phyloP scores from a whole-genome alignment of 2,113 vertebrate genomes.

The Vulpes ferrilata region DNA sequence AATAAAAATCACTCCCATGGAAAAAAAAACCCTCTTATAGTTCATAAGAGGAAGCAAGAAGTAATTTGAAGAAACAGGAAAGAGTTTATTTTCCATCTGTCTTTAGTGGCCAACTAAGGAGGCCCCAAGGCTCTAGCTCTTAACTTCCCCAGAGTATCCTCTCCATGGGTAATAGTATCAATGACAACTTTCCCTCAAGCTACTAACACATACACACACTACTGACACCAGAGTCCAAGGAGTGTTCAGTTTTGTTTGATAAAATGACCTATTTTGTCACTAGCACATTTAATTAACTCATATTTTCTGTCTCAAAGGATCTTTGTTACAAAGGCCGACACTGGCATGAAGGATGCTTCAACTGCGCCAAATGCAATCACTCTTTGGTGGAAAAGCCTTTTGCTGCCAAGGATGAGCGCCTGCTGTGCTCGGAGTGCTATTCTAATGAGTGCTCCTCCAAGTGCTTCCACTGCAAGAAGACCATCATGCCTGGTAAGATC shows the following conservation, averaged over 20 bases:
- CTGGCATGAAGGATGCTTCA: constrained; percentile 91
- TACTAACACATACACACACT: accelerated
- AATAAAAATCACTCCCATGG: not conserved
- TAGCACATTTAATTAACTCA: constrained; percentile 71
- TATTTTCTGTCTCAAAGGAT: constrained; percentile 86
- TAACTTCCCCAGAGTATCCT: constrained; percentile 32
- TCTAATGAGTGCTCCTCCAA: constrained; percentile 90
- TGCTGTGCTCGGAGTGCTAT: constrained; percentile 91
- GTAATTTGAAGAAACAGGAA: not conserved
- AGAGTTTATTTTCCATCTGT: not conserved
- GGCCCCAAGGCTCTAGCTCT: not conserved
- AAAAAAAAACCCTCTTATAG: not conserved
- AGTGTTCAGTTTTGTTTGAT: constrained; percentile 41
- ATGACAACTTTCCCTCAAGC: not conserved
- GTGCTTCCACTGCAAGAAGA: constrained; percentile 90
- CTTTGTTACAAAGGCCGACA: constrained; percentile 90
- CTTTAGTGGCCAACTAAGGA: constrained; percentile 30
- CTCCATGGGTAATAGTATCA: not conserved
- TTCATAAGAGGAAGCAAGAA: not conserved
- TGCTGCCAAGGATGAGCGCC: constrained; percentile 89
- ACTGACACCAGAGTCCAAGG: not conserved
- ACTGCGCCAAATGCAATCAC: constrained; percentile 87
- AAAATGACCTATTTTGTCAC: not conserved
- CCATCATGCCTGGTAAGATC: constrained; percentile 91
- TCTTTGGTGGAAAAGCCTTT: constrained; percentile 91